Conservation (phyloP, 2,113 vertebrate species). For the Picathartes gymnocephalus region DNA sequence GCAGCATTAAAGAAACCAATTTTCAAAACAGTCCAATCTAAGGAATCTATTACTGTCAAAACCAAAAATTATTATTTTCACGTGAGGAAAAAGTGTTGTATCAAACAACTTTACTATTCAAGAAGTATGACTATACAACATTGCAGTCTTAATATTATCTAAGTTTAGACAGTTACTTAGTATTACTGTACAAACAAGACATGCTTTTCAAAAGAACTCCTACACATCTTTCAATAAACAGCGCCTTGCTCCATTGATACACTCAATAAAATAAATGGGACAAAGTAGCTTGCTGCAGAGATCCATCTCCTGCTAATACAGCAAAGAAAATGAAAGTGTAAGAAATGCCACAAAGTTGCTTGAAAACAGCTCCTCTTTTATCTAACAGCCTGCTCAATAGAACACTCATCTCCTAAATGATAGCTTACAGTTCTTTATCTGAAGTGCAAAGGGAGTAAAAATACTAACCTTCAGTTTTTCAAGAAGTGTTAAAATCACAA, state of each 20-base stretch:
- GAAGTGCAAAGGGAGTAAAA: background rate
- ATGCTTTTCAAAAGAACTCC: background rate
- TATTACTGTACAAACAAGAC: background rate
- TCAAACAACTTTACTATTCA: background rate
- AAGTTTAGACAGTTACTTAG: background rate
- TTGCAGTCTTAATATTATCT: background rate
- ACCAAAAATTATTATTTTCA: background rate
- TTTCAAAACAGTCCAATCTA: background rate
- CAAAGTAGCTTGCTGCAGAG: background rate
- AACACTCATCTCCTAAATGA: background rate
- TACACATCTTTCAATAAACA: background rate
- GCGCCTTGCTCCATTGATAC: background rate
- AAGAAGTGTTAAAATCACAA: background rate
- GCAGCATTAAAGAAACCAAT: background rate
- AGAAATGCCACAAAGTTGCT: background rate
- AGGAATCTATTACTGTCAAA: background rate
- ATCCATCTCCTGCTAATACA: background rate
- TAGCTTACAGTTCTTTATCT: background rate
- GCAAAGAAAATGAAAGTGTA: slow-evolving; percentile 2
- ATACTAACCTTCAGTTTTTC: background rate
- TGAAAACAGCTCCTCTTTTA: background rate
- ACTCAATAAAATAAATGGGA: background rate
- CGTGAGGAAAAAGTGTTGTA: background rate
- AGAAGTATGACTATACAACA: background rate
- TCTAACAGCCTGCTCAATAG: background rate